Base-by-base conservation (phyloP, 2,113 vertebrate genomes). In the Gila orcuttii region DNA sequence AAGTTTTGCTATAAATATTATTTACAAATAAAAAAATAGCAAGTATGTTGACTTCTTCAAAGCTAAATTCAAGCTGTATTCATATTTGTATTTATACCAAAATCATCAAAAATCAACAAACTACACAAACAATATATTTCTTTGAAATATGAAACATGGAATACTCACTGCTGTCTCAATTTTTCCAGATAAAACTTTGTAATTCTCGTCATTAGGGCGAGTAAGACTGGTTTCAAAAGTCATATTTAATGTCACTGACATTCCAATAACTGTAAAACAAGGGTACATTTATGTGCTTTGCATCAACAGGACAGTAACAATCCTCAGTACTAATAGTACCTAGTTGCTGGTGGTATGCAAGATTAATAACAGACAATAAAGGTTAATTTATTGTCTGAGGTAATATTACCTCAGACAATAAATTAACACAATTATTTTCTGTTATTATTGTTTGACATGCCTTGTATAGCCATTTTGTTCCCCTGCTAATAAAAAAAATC, bases 131-230 rank as follows among this genome's bases (percentile, higher is more conserved):
- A 76, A 77, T 21, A 31, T 76, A 17, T 47, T 75, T 57, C 13
- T 68, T 15, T n/a, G 6, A 25, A 50, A 68, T n/a, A 47, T 31
- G 3, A 39, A 69, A 39, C 17, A 17, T n/a, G 47, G 2, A 23
- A 73, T 73, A 86, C 87, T 86, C 23, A 88, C 87, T 21, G n/a
- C 23, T 12, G 28, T 9, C 42, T 64, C 2, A n/a, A 88, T 17
- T 10, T 6, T 19, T 64, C 2, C 21, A 75, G 76, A 50, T 82
- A 88, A 28, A 7, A 11, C 19, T 4, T 6, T 21, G 62, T 50
- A 88, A 4, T 23, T 25, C 3, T 1, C 0, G 68, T 15, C 62
- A 1, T 0, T 39, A 28, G 6, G 23, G 31, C 74, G 10, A 15
- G 60, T 25, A 13, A 88, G 73, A 15, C 59, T 33, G 13, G 50